These are phyloP conservation scores for Hormaphis cornu DNA, from an alignment of 1,140 invertebrate species.

Conservation along the genomic window DNA sequence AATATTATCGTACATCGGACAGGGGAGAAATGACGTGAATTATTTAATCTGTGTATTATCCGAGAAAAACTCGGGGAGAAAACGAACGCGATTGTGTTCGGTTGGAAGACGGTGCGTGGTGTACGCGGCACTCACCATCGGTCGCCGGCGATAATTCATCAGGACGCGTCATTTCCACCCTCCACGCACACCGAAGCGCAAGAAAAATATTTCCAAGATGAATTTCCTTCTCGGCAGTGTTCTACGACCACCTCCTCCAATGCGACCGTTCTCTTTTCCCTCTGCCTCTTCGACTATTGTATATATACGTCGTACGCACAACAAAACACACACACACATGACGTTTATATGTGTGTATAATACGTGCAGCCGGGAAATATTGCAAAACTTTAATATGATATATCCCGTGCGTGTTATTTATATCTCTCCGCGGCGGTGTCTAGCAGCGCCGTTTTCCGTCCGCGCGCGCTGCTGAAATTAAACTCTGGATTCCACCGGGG, in stretches of 20 bases:
- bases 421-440: not conserved
- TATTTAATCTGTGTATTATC: too few relatives aligned
- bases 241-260: not conserved
- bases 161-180: constrained; percentile 19
- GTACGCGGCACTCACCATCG: constrained; percentile 12
- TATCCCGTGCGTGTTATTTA: constrained; percentile 29
- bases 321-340: not conserved
- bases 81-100: too few relatives aligned
- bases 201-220: constrained; percentile 31
- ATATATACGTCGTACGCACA: not conserved
- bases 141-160: constrained; percentile 30
- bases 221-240: constrained; percentile 3
- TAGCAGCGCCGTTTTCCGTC: not conserved
- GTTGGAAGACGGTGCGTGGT: not conserved
- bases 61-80: too few relatives aligned
- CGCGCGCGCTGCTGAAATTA: constrained; percentile 19
- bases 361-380: constrained; percentile 26
- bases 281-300: not conserved
- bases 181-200: not conserved
- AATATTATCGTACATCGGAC: too few relatives aligned
- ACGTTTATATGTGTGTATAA: not conserved
- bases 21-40: too few relatives aligned
- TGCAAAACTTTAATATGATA: constrained; percentile 31
- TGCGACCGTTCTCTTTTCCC: not conserved
- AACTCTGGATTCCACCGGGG: constrained; percentile 17